Conservation (phyloP, 2,888 invertebrate genomes). For the Panopea generosa region DNA sequence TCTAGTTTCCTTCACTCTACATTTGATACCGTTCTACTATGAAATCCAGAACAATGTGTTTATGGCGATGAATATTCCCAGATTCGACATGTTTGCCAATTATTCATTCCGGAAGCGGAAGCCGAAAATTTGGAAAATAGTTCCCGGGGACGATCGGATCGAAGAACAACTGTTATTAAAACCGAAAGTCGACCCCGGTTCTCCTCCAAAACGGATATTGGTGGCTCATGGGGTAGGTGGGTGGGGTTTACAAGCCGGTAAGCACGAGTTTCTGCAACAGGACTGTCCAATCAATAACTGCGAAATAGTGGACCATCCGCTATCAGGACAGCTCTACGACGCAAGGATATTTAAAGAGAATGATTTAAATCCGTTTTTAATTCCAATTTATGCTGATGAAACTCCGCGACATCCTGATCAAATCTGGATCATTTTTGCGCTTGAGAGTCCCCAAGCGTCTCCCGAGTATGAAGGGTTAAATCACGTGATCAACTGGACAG, state of each 20-base stretch:
- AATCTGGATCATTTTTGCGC: slow-evolving; percentile 96
- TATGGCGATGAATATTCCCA: not conserved
- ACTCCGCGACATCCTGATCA: slow-evolving; percentile 70
- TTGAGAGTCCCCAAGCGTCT: slow-evolving; percentile 98
- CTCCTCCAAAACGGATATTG: slow-evolving; percentile 63
- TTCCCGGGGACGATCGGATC: slow-evolving; percentile 70
- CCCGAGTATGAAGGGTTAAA: slow-evolving; percentile 91
- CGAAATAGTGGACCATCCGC: slow-evolving; percentile 90
- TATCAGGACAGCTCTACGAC: slow-evolving; percentile 90
- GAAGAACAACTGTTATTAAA: slow-evolving; percentile 71
- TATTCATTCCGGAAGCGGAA: not conserved
- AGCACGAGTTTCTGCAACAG: slow-evolving; percentile 89
- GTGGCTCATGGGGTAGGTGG: slow-evolving; percentile 56
- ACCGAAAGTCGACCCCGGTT: slow-evolving; percentile 40
- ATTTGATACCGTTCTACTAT: not conserved
- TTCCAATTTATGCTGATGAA: not conserved
- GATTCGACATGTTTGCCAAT: not conserved
- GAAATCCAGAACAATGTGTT: not conserved
- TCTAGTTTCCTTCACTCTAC: not conserved
- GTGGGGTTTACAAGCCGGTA: slow-evolving; percentile 84
- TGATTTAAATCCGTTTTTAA: slow-evolving; percentile 64
- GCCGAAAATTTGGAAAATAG: slow-evolving; percentile 32
- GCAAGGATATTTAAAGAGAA: slow-evolving; percentile 90
- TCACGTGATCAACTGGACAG: slow-evolving; percentile 97
- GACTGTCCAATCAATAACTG: slow-evolving; percentile 96